These are phyloP conservation scores for Prietella phreatophila DNA, from an alignment of 2,113 vertebrate genomes.

Conservation along the genomic window DNA sequence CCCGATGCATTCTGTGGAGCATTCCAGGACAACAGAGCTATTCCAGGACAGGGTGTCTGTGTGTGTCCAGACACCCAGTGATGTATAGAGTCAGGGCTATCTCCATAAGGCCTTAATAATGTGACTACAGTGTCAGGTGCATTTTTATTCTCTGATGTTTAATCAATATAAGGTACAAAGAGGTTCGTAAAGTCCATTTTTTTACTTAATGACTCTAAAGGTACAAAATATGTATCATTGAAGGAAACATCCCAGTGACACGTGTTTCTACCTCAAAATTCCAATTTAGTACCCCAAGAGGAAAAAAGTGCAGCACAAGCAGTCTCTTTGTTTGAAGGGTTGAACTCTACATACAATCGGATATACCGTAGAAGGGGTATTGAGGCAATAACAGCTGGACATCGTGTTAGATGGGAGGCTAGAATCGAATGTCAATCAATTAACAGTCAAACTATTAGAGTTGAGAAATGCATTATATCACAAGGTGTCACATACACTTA, in stretches of 20 bases:
- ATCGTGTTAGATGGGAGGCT: neutral
- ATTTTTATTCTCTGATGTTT: neutral
- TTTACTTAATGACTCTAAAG: neutral
- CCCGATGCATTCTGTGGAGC: slow-evolving; percentile 60
- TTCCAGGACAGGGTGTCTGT: slow-evolving; percentile 66
- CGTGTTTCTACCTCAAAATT: neutral
- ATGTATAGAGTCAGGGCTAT: slow-evolving; percentile 42
- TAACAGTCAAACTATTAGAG: too few relatives aligned
- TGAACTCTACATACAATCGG: neutral
- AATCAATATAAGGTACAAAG: neutral
- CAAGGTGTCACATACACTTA: neutral
- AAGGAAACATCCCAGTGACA: neutral
- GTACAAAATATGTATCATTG: neutral
- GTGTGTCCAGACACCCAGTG: slow-evolving; percentile 40
- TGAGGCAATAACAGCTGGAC: neutral
- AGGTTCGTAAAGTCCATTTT: neutral
- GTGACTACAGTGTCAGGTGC: neutral
- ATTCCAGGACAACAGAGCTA: slow-evolving; percentile 71
- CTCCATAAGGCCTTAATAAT: neutral
- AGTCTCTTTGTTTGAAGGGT: neutral
- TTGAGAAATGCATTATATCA: too few relatives aligned
- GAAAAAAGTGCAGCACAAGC: neutral
- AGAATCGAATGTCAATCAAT: too few relatives aligned
- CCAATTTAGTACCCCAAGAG: neutral
- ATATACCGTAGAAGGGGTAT: neutral